Evolutionary conservation across 1,140 invertebrate genomes (phyloP), one percentile per base, ranked within the genome.

Genomic region (Heliconius eleuchia): DNA sequence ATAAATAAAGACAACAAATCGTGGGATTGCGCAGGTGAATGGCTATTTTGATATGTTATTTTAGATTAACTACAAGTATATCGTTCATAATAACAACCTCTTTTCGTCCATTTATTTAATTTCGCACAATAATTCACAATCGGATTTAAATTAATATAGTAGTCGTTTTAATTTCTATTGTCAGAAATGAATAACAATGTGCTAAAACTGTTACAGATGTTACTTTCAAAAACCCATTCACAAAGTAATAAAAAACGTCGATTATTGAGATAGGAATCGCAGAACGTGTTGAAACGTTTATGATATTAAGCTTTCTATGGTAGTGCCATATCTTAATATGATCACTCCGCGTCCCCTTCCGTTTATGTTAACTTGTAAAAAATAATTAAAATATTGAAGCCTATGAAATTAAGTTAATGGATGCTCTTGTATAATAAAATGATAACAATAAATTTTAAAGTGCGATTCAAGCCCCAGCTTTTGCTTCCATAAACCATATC

Each of bases 1-100:
- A 93, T 91, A 92, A 92, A 92, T 90, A 86, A 88, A 89, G 85
- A 89, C 83, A 87, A 88, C 84, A 82, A 86, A 91, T 93, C 92
- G 92, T 93, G 92, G 87, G 90, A 93, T 89, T 87, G 85, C 84
- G 84, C 85, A 83, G 89, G 91, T 92, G 91, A 92, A 85, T 87
- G 91, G 90, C 81, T 82, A 91, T 89, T 89, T 90, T 91, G 88
- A 92, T 89, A 85, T 87, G 86, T 90, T 89, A 90, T 87, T 93
- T 86, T 83, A 85, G 76, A 84, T 85, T 88, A 89, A 88, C 85
- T 85, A 16, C 42, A 11, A 46, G 42, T 46, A 84, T 84, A 79
- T 82, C 81, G 80, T 86, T 88, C 84, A 76, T 34, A 50, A 80
- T 66, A 52, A 66, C 27, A 27, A 66, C 60, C 27, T 30, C 60